These are phyloP conservation scores for Channallabes apus DNA, from an alignment of 2,797 vertebrate genomes.

Conservation along the genomic window DNA sequence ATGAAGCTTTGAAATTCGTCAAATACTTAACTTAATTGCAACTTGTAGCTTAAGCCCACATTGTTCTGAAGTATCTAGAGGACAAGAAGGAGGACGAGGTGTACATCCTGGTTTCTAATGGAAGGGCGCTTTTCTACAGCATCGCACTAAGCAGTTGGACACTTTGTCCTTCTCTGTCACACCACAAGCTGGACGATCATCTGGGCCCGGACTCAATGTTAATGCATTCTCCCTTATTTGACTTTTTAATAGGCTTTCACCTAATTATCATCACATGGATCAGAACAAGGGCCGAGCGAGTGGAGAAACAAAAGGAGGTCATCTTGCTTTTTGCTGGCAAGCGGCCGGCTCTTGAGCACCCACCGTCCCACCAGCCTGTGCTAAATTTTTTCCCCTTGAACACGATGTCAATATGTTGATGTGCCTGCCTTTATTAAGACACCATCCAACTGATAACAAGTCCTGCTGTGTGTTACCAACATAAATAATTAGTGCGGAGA, in stretches of 20 bases:
- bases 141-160: conserved; percentile 47
- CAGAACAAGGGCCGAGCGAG: conserved; percentile 75
- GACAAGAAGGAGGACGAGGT: conserved; percentile 46
- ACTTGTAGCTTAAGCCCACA: conserved; percentile 61
- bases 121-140: conserved; percentile 26
- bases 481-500: conserved; percentile 99
- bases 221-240: conserved; percentile 96
- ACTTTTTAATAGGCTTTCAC: conserved; percentile 94
- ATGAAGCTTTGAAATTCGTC: conserved; percentile 63
- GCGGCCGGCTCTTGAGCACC: conserved; percentile 72
- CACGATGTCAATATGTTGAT: conserved; percentile 99
- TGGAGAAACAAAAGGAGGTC: conserved; percentile 80
- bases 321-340: conserved; percentile 79
- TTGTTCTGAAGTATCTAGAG: not conserved
- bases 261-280: conserved; percentile 94
- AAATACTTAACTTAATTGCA: conserved; percentile 74
- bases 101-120: conserved; percentile 28
- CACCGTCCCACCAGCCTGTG: conserved; percentile 63
- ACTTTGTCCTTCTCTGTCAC: conserved; percentile 72
- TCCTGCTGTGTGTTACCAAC: conserved; percentile 99
- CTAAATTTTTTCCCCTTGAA: conserved; percentile 95
- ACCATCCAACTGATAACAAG: conserved; percentile 97
- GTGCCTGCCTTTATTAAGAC: conserved; percentile 98
- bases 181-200: conserved; percentile 52
- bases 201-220: conserved; percentile 83